Conservation (phyloP, 2,797 vertebrate genomes). For the Schizopygopsis malacanthus region DNA sequence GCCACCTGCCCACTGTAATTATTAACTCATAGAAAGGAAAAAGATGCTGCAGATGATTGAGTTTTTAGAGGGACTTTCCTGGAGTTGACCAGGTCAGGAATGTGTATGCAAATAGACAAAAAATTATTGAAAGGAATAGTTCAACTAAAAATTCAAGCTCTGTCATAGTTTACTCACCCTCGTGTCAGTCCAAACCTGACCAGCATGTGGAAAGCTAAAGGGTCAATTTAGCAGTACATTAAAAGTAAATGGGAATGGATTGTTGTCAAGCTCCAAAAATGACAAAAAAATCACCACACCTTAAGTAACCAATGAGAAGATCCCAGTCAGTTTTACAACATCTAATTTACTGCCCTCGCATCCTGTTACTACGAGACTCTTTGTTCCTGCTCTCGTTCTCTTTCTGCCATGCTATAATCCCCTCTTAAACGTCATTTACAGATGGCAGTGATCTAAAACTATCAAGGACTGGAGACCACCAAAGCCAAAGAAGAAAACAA, state of each 20-base stretch:
- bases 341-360: constrained; percentile 9
- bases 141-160: not conserved
- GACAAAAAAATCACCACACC: not conserved
- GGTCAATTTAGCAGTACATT: not conserved
- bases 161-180: not conserved
- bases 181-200: not conserved
- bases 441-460: constrained; percentile 52
- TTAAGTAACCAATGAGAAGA: not conserved
- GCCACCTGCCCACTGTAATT: constrained; percentile 20
- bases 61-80: constrained; percentile 14
- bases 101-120: not conserved
- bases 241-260: not conserved
- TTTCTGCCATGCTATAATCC: constrained; percentile 7
- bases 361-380: not conserved
- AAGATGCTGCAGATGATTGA: not conserved
- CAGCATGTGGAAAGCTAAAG: not conserved
- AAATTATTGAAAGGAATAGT: not conserved
- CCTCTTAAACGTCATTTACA: constrained; percentile 38
- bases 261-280: not conserved
- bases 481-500: constrained; percentile 36
- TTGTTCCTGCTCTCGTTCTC: not conserved
- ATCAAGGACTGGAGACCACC: constrained; percentile 33
- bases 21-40: constrained; percentile 27
- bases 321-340: not conserved
- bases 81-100: not conserved